Base-by-base conservation (phyloP, 2,797 vertebrate genomes). In the Allobates femoralis region DNA sequence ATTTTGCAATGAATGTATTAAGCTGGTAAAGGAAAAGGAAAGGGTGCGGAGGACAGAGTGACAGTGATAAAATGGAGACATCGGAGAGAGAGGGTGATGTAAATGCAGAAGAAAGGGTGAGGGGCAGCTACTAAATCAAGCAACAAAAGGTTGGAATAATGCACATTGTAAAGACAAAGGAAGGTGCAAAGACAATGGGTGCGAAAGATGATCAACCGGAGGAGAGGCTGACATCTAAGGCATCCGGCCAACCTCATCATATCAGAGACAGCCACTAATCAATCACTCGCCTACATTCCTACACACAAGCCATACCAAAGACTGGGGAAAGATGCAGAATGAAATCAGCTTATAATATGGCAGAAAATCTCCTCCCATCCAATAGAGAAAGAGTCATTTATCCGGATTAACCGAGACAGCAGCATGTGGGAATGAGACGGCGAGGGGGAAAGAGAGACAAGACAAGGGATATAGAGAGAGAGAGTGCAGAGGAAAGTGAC, bases 381-480 rank as follows among this genome's bases (percentile, higher is more conserved):
- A 86, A 90, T 89, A 87, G 87, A 89, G 89, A 86, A 66, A 84
- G 89, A 87, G 89, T 90, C 90, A 87, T 81, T 87, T 89, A 92
- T 92, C 91, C 91, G 91, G 92, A 93, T 91, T 58, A 78, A 87
- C 18, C 15, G 85, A 89, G 88, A 90, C 83, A 79, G 71, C 30
- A 81, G 76, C 77, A 78, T 90, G 88, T 86, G 88, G 90, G 60
- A 90, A 88, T 92, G 87, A 81, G 89, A 85, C 46, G 37, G 82
- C 83, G 74, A 88, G 81, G 88, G 85, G 86, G 85, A 60, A 53
- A 84, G 86, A 84, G 69, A 74, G 23, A 46, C 37, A 26, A 14
- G 16, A 18, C 12, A 23, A 0, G 69, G 69, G 69, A 6, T 34
- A n/a, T 41, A n/a, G 30, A 71, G 37, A 73, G 86, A 53, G 86